These are phyloP conservation scores for Amiota mariae DNA, from an alignment of 2,888 invertebrate genomes.

Conservation along the genomic window DNA sequence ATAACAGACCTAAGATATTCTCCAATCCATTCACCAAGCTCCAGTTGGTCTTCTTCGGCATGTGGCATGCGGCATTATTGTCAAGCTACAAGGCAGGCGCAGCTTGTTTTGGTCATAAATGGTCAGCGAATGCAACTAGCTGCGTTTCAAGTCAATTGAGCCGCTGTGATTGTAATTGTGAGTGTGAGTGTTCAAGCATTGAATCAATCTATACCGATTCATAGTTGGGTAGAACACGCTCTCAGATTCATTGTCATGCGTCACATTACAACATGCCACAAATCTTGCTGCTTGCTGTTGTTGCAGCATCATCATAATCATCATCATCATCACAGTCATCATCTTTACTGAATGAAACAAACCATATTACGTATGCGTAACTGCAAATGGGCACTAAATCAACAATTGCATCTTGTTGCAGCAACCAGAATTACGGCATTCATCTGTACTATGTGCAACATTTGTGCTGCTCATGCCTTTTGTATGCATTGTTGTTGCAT, in stretches of 20 bases:
- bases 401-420: constrained; percentile 27
- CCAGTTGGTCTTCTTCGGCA: constrained; percentile 26
- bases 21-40: constrained; percentile 44
- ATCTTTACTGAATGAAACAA: constrained; percentile 21
- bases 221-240: constrained; percentile 33
- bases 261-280: constrained; percentile 70
- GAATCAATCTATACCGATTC: neutral
- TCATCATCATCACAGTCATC: too few relatives aligned
- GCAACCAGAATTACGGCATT: constrained; percentile 24
- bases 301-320: neutral
- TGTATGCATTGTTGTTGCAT: constrained; percentile 14
- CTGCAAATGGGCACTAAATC: constrained; percentile 27
- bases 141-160: constrained; percentile 16
- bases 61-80: constrained; percentile 20
- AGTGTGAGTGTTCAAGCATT: neutral
- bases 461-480: constrained; percentile 25
- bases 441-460: constrained; percentile 15
- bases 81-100: constrained; percentile 20
- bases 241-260: constrained; percentile 68
- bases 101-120: constrained; percentile 44
- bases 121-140: constrained; percentile 28
- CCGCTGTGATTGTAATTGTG: constrained; percentile 6
- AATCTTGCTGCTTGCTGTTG: constrained; percentile 54
- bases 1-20: neutral
- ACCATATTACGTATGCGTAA: constrained; percentile 28